A percentile compares a stretch with the other conserved stretches of the same genome.
These are phyloP conservation scores for Drosophila setifemur DNA, from an alignment of 1,140 invertebrate species.

Conservation along the genomic window DNA sequence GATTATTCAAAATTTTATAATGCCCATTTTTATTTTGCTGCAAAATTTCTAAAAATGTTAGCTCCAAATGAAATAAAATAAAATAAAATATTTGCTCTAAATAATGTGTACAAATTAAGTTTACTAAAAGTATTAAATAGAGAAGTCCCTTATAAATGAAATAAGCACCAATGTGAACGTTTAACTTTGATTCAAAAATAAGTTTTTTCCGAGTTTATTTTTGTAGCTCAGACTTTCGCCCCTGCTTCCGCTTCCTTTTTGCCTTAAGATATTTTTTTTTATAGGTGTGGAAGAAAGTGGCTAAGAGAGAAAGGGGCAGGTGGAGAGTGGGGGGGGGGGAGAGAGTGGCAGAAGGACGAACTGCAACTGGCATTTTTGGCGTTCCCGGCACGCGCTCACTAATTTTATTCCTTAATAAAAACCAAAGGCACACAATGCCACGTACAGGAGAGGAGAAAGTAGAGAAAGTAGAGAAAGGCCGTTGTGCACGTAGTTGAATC, in stretches of 20 bases:
- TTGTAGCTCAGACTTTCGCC: slow-evolving; percentile 1
- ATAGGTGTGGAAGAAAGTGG: neutral
- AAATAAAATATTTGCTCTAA: no score
- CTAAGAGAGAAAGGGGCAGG: no score
- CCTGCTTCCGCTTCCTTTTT: slow-evolving; percentile 12
- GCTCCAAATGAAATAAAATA: no score
- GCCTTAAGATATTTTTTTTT: neutral
- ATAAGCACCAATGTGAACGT: no score
- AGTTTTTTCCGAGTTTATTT: slow-evolving; percentile 10
- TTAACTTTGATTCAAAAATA: neutral
- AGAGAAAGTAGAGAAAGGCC: neutral
- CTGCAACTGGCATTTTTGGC: slow-evolving; percentile 55
- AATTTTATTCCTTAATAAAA: slow-evolving; percentile 81
- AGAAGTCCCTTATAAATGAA: no score
- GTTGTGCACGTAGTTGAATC: slow-evolving; percentile 23
- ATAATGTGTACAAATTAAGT: no score
- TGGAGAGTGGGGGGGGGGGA: neutral
- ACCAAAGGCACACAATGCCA: slow-evolving; percentile 45
- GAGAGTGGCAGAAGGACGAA: neutral
- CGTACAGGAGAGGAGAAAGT: neutral
- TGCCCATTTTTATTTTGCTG: no score
- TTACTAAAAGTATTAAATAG: no score
- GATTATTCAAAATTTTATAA: no score
- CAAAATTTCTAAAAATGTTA: no score
- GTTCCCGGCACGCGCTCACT: slow-evolving; percentile 74